Conservation (phyloP, 2,888 invertebrate genomes). For the Yponomeuta malinellus region DNA sequence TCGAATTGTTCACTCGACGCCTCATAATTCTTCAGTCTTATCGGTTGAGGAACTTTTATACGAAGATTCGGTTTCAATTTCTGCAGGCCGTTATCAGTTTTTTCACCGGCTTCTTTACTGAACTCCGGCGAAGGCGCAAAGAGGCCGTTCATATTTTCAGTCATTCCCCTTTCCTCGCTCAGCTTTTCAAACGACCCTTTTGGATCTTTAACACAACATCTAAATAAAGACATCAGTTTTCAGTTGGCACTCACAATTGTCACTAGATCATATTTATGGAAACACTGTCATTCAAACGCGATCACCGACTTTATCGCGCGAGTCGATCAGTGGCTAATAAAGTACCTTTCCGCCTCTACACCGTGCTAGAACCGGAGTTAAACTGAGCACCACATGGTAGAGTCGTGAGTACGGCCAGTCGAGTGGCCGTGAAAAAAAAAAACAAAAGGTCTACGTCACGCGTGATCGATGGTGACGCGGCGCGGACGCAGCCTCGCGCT, state of each 20-base stretch:
- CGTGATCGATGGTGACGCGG: slow-evolving; percentile 15
- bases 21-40: slow-evolving; percentile 51
- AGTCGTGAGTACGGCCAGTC: slow-evolving; percentile 23
- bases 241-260: slow-evolving; percentile 11
- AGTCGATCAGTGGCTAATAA: slow-evolving; percentile 28
- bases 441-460: slow-evolving; percentile 42
- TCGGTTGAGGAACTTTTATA: slow-evolving; percentile 57
- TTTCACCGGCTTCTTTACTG: slow-evolving; percentile 46
- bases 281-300: background rate
- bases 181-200: slow-evolving; percentile 33
- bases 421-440: slow-evolving; percentile 33
- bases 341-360: slow-evolving; percentile 52
- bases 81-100: slow-evolving; percentile 31
- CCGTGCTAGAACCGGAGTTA: slow-evolving; percentile 39
- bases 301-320: background rate
- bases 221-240: slow-evolving; percentile 37
- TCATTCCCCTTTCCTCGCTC: slow-evolving; percentile 25
- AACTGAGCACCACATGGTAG: slow-evolving; percentile 36
- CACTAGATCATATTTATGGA: slow-evolving; percentile 1
- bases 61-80: slow-evolving; percentile 50
- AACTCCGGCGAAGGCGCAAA: slow-evolving; percentile 31
- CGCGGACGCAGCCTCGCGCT: slow-evolving; percentile 10
- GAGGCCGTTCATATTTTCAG: slow-evolving; percentile 33
- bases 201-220: slow-evolving; percentile 33
- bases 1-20: slow-evolving; percentile 48